phyloP scores from a whole-genome alignment of 2,113 vertebrate species.

The Chascanopsetta lugubris region DNA sequence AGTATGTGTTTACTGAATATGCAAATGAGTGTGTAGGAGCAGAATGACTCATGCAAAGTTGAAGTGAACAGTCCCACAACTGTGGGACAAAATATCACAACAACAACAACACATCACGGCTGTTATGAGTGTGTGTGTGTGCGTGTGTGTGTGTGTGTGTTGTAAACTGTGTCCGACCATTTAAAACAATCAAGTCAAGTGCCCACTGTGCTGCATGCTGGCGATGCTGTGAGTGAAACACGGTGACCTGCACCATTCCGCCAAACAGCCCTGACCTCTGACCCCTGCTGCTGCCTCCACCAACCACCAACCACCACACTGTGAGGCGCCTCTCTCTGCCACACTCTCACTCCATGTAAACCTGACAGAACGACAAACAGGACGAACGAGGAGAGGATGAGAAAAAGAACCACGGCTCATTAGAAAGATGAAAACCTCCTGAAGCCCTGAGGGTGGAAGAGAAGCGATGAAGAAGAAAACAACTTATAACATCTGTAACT shows the following conservation, averaged over 20 bases:
- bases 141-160: constrained; percentile 20
- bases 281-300: constrained; percentile 54
- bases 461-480: constrained; percentile 70
- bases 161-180: constrained; percentile 48
- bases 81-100: constrained; percentile 48
- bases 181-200: constrained; percentile 73
- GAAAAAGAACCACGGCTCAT: constrained; percentile 67
- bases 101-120: constrained; percentile 28
- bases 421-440: constrained; percentile 73
- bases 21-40: constrained; percentile 70
- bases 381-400: constrained; percentile 68
- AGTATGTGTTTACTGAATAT: constrained; percentile 60
- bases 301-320: constrained; percentile 57
- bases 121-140: constrained; percentile 13
- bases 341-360: constrained; percentile 38
- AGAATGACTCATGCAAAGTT: constrained; percentile 66
- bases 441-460: constrained; percentile 55
- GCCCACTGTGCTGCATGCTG: constrained; percentile 61
- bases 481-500: constrained; percentile 81
- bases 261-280: constrained; percentile 57
- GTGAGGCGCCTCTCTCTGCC: constrained; percentile 38
- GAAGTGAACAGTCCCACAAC: constrained; percentile 47
- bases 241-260: constrained; percentile 19
- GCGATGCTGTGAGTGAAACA: constrained; percentile 54
- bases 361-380: constrained; percentile 72